Percentiles rank a stretch among this genome's conserved stretches.
These are phyloP conservation scores for Hippoglossus stenolepis DNA, from an alignment of 2,113 vertebrate genomes.

Conservation along the genomic window DNA sequence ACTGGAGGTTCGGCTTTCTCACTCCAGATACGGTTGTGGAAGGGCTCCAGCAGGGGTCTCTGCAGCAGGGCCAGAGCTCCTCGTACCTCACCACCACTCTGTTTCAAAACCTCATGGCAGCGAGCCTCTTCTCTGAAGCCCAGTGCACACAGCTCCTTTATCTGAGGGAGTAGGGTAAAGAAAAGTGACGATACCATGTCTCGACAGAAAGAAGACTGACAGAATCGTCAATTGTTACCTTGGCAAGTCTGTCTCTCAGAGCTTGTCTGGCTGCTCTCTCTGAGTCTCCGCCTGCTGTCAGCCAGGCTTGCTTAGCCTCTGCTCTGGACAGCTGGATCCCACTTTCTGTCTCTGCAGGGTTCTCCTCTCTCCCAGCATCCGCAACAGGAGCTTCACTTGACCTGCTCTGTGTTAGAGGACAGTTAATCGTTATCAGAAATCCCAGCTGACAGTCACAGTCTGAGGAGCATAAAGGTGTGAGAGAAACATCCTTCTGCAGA, in stretches of 20 bases:
- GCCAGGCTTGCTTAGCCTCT: constrained; percentile 88
- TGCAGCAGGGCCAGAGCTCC: constrained; percentile 87
- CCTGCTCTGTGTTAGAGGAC: constrained; percentile 39
- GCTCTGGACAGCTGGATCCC: constrained; percentile 84
- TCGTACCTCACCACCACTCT: constrained; percentile 87
- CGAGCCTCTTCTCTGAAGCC: constrained; percentile 81
- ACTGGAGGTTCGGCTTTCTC: constrained; percentile 79
- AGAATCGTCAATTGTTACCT: constrained; percentile 68
- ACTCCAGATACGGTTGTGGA: constrained; percentile 88
- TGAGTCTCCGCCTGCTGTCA: constrained; percentile 83
- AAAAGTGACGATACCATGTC: background rate
- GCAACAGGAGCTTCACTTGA: background rate
- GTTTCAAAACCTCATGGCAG: constrained; percentile 86
- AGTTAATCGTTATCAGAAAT: background rate
- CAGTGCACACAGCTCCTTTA: constrained; percentile 82
- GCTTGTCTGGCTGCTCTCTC: constrained; percentile 86
- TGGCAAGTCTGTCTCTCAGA: constrained; percentile 81
- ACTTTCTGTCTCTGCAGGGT: background rate
- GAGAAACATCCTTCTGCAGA: too few species aligned
- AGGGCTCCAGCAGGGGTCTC: constrained; percentile 85
- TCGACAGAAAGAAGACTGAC: background rate
- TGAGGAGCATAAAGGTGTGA: background rate
- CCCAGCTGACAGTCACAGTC: background rate
- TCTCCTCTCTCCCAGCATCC: constrained; percentile 3
- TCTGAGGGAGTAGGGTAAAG: constrained; percentile 63